These are phyloP conservation scores for Chunga burmeisteri DNA, from an alignment of 2,113 vertebrate species.

Conservation along the genomic window DNA sequence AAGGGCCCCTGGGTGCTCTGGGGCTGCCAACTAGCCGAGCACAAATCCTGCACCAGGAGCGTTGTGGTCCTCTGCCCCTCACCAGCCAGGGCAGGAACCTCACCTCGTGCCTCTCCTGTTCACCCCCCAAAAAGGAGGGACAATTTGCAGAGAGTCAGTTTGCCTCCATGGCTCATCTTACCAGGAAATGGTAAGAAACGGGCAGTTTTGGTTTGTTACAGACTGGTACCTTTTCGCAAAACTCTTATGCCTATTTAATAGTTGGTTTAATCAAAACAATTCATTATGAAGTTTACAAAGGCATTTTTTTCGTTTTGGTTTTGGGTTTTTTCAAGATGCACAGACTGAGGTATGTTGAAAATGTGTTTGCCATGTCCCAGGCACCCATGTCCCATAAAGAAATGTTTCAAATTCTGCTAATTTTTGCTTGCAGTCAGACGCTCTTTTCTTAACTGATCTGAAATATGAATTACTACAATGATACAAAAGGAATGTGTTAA, in stretches of 20 bases:
- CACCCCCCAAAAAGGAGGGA: background rate
- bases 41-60: fast-evolving
- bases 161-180: background rate
- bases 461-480: background rate
- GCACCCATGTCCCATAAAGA: background rate
- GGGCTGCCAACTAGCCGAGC: fast-evolving
- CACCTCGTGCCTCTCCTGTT: too few relatives aligned
- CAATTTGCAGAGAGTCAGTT: background rate
- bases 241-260: background rate
- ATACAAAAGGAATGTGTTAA: background rate
- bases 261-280: background rate
- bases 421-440: background rate
- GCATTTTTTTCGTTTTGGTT: background rate
- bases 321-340: background rate
- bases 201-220: background rate
- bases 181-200: background rate
- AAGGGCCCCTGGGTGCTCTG: too few relatives aligned
- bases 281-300: background rate
- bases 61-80: fast-evolving
- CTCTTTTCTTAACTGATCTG: background rate
- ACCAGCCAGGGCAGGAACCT: background rate
- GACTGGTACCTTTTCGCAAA: background rate
- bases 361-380: background rate
- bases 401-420: background rate
- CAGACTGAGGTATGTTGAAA: background rate